Evolutionary conservation across 2,797 vertebrate species (phyloP), one percentile per base, ranked within the genome.

Genomic region (Xyrichtys novacula): DNA sequence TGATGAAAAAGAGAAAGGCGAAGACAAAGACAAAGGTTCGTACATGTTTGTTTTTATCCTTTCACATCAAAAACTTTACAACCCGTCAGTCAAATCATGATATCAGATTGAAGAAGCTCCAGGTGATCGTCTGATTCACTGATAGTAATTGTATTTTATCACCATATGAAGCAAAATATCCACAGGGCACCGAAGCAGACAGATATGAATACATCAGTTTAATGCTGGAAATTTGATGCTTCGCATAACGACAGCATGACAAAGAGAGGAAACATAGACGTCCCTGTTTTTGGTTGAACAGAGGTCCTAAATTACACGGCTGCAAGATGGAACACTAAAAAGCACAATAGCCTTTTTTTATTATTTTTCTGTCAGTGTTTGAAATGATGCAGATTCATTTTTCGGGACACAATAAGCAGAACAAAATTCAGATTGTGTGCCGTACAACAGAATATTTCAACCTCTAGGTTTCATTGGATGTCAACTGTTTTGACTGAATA

Each of bases 11-110:
- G 59, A 65, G 9, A 56, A 80, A 23, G 60, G 80, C 26, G 58
- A 84, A 43, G 63, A 48, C 25, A 57, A 64, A 59, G 61, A 69
- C 19, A 73, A 80, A 85, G 90, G 90, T 91, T 58, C n/a, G 43
- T 42, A 34, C 26, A 20, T 12, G 1, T 46, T 28, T 54, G n/a
- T 25, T 75, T 42, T 34, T 26, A 50, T 53, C 11, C 7, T 31
- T 38, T 69, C 16, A 57, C 1, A 42, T 62, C 34, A 58, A 59
- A 42, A 46, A 25, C 34, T 15, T 19, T 3, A 20, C 0, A 0
- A 43, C 20, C 19, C 65, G 46, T 62, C 50, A 48, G 4, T 46
- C 26, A 65, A 40, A 61, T 31, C 61, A 50, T 29, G 10, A 44
- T 40, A 17, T n/a, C 20, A 52, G 62, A 47, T 12, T 31, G 23